Evolutionary conservation across 1,140 invertebrate genomes (phyloP), one percentile per base, ranked within the genome.

Genomic region (Cotesia glomerata): DNA sequence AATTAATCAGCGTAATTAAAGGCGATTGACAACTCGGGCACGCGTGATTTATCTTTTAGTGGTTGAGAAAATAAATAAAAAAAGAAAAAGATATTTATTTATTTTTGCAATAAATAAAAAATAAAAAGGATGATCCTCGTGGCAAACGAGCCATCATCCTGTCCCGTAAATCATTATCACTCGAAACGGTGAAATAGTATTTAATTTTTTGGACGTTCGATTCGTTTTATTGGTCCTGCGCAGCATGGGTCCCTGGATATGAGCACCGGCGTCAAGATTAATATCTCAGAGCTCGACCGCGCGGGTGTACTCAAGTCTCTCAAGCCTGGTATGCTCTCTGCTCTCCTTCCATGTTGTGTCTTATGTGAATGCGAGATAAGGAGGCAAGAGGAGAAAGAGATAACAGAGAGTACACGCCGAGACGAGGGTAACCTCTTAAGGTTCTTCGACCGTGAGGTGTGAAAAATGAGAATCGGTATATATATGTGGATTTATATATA

Each of bases 131-230:
- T 26, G 26, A 59, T 54, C 69, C 63, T 45, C 49, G 45, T 59
- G 14, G 66, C 16, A 34, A 71, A 66, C 71, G 66, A 56, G 62
- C 14, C 35, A 75, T 49, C 36, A 52, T 75, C 71, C 39, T 63
- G 36, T 65, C 51, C 66, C 67, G 66, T 75, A 75, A 75, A 75
- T 75, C 74, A 75, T 71, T 72, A 72, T 73, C 74, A 67, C 71
- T 58, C 45, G 74, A 71, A 70, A 73, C 65, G 71, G 71, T 68
- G 62, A 73, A 75, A 70, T 75, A 73, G 68, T 75, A 73, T 75
- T 75, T 75, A 75, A 75, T 75, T 75, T 74, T 75, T 75, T 73
- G 71, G 74, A 75, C 71, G 74, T 75, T 75, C 74, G 71, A 75
- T 75, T 74, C 74, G 74, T 75, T 75, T 75, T 75, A 73, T 75